phyloP scores from a whole-genome alignment of 2,797 vertebrate genomes.

The Steatocranus sp. region DNA sequence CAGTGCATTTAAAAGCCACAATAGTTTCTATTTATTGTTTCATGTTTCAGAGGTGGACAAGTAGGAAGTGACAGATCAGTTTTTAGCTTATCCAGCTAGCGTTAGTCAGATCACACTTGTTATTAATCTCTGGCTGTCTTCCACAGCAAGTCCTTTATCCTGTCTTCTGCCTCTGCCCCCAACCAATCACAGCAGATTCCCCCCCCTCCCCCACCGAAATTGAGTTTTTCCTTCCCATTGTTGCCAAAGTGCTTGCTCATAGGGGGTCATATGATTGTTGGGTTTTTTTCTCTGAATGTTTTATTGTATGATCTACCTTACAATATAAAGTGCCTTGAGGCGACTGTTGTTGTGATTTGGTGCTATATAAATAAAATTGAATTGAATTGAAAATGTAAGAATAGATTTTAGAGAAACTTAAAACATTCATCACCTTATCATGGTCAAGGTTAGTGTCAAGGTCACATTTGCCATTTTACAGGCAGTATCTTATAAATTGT shows the following conservation, averaged over 20 bases:
- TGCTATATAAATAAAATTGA: background rate
- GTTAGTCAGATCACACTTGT: background rate
- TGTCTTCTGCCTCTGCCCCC: background rate
- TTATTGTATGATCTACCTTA: background rate
- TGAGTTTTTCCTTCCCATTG: background rate
- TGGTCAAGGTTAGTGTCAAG: background rate
- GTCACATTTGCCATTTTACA: background rate
- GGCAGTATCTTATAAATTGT: background rate
- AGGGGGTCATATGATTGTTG: background rate
- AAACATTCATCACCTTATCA: background rate
- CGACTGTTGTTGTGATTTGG: background rate
- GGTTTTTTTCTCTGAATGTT: background rate
- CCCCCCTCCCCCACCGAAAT: background rate
- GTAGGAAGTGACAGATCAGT: background rate
- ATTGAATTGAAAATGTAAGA: background rate
- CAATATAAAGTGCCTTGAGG: rapidly evolving
- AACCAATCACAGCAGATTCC: background rate
- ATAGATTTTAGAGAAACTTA: background rate
- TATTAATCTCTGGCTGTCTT: background rate
- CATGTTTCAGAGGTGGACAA: background rate
- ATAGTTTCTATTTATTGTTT: background rate
- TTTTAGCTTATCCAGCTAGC: background rate
- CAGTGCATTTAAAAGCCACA: background rate
- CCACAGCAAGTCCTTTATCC: background rate
- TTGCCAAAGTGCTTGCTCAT: background rate